Evolutionary conservation across 2,888 invertebrate genomes (phyloP), one percentile per base, ranked within the genome.

Genomic region (Sphecodes monilicornis): DNA sequence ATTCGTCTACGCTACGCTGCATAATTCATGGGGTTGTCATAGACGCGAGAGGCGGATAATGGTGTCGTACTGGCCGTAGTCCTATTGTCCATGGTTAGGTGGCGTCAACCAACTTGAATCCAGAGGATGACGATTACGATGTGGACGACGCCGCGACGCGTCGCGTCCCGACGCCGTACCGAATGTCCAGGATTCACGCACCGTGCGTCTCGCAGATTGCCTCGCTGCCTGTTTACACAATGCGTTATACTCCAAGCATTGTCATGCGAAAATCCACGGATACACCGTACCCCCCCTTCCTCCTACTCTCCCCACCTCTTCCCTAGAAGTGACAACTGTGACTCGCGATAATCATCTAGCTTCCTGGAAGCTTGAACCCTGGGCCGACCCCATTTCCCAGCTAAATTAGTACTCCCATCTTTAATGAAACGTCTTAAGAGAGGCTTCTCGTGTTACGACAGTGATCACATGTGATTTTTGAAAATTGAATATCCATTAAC

Each of bases 1-100:
- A 94, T 94, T 93, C 93, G 93, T 93, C 93, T 93, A 93, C 93
- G 93, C 93, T 93, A 92, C 92, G 92, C 93, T 94, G 94, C 93
- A 94, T 94, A 94, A 94, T 94, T 94, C 93, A 94, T 94, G 90
- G 92, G 90, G 88, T 91, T 93, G 93, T 94, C 94, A 94, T 93
- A 93, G 93, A 91, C 93, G 94, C 93, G 93, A 92, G 92, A 94
- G 93, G 92, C 92, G 92, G 93, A 94, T 94, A 94, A 94, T 94
- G 92, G 93, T 89, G 86, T 90, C 91, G 92, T 90, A 91, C 92
- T 90, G 91, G 89, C 87, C 88, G 87, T 88, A 88, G 87, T 89
- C 91, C 87, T 90, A 94, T 94, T 93, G 93, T 94, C 92, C 88
- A 88, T 87, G 91, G 89, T 87, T 85, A 88, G 90, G 86, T 84